Percentiles rank a stretch among this genome's conserved stretches.
Evolutionary conservation across 2,113 vertebrate species (phyloP).

Genomic region (Solea solea): DNA sequence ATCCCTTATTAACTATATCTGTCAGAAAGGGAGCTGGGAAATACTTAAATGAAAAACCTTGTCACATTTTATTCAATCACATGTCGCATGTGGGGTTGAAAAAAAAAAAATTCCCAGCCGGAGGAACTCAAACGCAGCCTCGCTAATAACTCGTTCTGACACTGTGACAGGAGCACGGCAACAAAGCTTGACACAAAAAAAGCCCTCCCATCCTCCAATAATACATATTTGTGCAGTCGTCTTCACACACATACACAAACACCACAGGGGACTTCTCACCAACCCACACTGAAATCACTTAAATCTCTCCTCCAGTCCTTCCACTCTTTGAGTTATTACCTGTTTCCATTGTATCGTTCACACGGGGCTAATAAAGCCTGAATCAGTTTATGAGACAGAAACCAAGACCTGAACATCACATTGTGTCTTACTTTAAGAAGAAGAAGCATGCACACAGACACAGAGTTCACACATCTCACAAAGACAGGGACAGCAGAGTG

Average conservation of each 20-base stretch:
- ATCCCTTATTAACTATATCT: slow-evolving; percentile 6
- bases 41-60: slow-evolving; percentile 19
- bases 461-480: slow-evolving; percentile 17
- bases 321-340: slow-evolving; percentile 55
- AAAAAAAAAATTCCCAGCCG: slow-evolving; percentile 42
- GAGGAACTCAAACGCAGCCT: slow-evolving; percentile 32
- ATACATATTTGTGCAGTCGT: slow-evolving; percentile 50
- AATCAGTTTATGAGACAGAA: slow-evolving; percentile 50
- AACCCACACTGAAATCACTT: slow-evolving; percentile 38
- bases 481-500: neutral
- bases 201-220: slow-evolving; percentile 33
- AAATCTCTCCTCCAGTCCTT: slow-evolving; percentile 19
- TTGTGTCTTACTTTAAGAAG: slow-evolving; percentile 37
- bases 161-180: slow-evolving; percentile 58
- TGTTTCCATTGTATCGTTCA: slow-evolving; percentile 55
- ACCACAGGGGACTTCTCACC: slow-evolving; percentile 39
- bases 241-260: slow-evolving; percentile 29
- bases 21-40: neutral
- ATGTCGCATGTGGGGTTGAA: slow-evolving; percentile 21
- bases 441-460: neutral
- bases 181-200: slow-evolving; percentile 49
- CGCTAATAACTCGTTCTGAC: slow-evolving; percentile 63
- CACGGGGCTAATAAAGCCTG: slow-evolving; percentile 54
- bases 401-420: slow-evolving; percentile 33
- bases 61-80: slow-evolving; percentile 45